Evolutionary conservation across 2,797 vertebrate species (phyloP).

Genomic region (Phaenicophaeus curvirostris): DNA sequence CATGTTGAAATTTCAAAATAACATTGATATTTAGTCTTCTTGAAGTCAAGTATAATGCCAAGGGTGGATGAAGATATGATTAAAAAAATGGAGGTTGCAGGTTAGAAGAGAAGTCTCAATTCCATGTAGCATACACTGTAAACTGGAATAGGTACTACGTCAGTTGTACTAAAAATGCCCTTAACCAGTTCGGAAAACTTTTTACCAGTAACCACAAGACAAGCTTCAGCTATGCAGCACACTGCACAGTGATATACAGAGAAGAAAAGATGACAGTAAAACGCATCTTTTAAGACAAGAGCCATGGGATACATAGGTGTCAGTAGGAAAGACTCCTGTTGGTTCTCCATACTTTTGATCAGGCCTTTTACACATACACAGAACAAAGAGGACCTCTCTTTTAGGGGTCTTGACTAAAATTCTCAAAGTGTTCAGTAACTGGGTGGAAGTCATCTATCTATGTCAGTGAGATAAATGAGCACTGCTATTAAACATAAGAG

Average conservation of each 20-base stretch:
- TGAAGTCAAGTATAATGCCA: neutral
- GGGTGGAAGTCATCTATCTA: neutral
- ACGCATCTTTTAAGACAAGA: neutral
- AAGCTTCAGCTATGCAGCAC: neutral
- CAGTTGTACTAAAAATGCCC: neutral
- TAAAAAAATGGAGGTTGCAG: neutral
- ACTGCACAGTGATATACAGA: neutral
- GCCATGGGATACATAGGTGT: neutral
- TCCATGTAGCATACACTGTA: neutral
- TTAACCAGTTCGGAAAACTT: neutral
- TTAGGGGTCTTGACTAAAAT: neutral
- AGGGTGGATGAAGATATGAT: neutral
- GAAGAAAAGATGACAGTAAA: neutral
- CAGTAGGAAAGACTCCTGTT: neutral
- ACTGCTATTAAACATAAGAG: neutral
- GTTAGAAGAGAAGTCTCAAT: neutral
- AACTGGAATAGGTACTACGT: neutral
- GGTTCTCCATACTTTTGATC: neutral
- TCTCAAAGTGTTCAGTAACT: neutral
- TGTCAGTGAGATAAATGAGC: neutral
- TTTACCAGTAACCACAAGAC: neutral
- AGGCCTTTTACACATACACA: neutral
- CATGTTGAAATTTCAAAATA: neutral
- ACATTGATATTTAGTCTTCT: neutral
- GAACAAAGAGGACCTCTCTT: neutral